Percentiles rank a stretch among this genome's conserved stretches.
Evolutionary conservation across 2,797 vertebrate genomes (phyloP).

Genomic region (Pyrrhura leucotis): DNA sequence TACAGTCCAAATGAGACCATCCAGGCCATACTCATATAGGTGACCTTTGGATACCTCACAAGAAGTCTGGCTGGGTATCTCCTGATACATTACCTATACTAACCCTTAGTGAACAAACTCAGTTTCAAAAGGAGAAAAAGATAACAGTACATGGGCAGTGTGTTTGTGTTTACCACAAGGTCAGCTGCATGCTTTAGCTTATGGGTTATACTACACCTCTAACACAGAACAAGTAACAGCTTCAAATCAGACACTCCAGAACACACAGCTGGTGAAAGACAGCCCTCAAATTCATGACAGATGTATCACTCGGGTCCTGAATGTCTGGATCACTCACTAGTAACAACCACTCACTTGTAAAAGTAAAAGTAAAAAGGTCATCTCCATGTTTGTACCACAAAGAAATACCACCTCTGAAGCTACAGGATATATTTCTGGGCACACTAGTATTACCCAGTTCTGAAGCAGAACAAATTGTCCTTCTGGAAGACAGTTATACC

Average conservation of each 20-base stretch:
- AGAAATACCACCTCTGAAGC: not conserved
- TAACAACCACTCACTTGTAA: not conserved
- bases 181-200: not conserved
- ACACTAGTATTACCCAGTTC: not conserved
- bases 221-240: not conserved
- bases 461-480: not conserved
- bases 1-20: not conserved
- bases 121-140: not conserved
- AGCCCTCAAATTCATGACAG: not conserved
- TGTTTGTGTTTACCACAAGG: not conserved
- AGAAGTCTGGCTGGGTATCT: not conserved
- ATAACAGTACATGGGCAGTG: not conserved
- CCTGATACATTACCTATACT: not conserved
- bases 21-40: not conserved
- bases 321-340: not conserved
- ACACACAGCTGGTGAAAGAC: not conserved
- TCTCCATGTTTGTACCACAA: not conserved
- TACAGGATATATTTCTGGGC: not conserved
- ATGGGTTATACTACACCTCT: not conserved
- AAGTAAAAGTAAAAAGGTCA: not conserved
- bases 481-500: not conserved
- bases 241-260: not conserved
- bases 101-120: not conserved
- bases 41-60: not conserved
- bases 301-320: not conserved